phyloP scores from a whole-genome alignment of 2,888 invertebrate genomes.

The Lampropteryx suffumata region DNA sequence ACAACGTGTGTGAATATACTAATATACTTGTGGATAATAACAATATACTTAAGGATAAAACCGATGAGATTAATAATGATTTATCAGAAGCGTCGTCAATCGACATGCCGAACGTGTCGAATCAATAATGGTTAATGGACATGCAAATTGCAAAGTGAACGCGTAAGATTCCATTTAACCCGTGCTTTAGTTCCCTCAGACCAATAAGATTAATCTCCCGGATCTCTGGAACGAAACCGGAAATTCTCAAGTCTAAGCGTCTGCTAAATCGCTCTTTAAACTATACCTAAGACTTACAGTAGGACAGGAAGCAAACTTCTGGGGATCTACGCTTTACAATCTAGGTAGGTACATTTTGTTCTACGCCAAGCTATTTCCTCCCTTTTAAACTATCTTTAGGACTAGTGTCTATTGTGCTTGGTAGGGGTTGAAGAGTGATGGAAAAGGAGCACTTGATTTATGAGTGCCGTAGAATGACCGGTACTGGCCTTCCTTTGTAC shows the following conservation, averaged over 20 bases:
- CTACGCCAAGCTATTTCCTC: slow-evolving; percentile 74
- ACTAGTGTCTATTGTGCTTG: slow-evolving; percentile 58
- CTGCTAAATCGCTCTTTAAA: slow-evolving; percentile 57
- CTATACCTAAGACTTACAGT: slow-evolving; percentile 60
- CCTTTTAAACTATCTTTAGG: slow-evolving; percentile 46
- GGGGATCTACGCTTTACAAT: slow-evolving; percentile 65
- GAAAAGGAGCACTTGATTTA: slow-evolving; percentile 51
- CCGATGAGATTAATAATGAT: slow-evolving; percentile 55
- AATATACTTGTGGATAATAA: slow-evolving; percentile 49
- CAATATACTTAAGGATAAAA: slow-evolving; percentile 50
- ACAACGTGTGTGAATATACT: slow-evolving; percentile 39
- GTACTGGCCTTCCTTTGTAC: slow-evolving; percentile 53
- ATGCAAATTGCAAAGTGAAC: slow-evolving; percentile 40
- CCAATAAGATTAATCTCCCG: slow-evolving; percentile 30
- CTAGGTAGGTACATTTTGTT: slow-evolving; percentile 58
- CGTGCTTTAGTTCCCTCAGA: slow-evolving; percentile 25
- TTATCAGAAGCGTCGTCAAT: slow-evolving; percentile 25
- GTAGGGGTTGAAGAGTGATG: slow-evolving; percentile 47
- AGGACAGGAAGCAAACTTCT: slow-evolving; percentile 46
- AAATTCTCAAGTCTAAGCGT: slow-evolving; percentile 57
- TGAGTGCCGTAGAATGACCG: slow-evolving; percentile 39
- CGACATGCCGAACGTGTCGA: slow-evolving; percentile 36
- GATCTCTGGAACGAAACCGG: slow-evolving; percentile 58
- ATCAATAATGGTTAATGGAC: slow-evolving; percentile 46
- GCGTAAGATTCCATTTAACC: slow-evolving; percentile 23